Evolutionary conservation across 2,888 invertebrate species (phyloP), one percentile per base, ranked within the genome.

Genomic region (Willowsia nigromaculata): DNA sequence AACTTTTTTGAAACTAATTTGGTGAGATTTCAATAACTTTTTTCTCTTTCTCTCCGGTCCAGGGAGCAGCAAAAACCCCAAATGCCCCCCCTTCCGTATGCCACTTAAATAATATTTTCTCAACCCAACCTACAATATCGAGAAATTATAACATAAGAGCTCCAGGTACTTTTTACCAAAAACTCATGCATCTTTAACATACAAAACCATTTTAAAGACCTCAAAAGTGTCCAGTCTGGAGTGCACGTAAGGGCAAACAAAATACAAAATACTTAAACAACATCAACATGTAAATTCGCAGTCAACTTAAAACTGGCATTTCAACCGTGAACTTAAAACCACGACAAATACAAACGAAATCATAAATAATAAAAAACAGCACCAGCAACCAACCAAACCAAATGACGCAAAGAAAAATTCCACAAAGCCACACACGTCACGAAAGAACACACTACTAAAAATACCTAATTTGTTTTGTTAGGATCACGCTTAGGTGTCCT

Each of bases 401-500:
- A 76, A 53, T 50, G 50, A 50, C n/a, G 65, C 30, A 81, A 74
- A 18, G n/a, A 88, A 84, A 59, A 56, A 88, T 18, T 80, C 83
- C 84, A 78, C 84, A 84, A 84, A 82, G 50, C 84, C 78, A 78
- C 84, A 33, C 84, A 50, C 50, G 43, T 53, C 37, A 74, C 40
- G 40, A 40, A 83, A 88, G 59, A 50, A 43, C 68, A 53, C 83
- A 43, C 74, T 85, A 56, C 83, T 76, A 30, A 56, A 56, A 83
- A 80, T 88, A 88, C 88, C 88, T 88, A 88, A 84, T 88, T 88
- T 65, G 88, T 40, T 88, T 88, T 88, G 56, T 84, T 88, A 88
- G 84, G 76, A 86, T 89, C 84, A 82, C 91, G 89, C 88, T 92
- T 92, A n/a, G 92, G 92, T 65, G 92, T 92, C 93, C 97, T 95